Evolutionary conservation across 2,888 invertebrate species (phyloP), one percentile per base, ranked within the genome.

Genomic region (Lepetodrilus schrolli): DNA sequence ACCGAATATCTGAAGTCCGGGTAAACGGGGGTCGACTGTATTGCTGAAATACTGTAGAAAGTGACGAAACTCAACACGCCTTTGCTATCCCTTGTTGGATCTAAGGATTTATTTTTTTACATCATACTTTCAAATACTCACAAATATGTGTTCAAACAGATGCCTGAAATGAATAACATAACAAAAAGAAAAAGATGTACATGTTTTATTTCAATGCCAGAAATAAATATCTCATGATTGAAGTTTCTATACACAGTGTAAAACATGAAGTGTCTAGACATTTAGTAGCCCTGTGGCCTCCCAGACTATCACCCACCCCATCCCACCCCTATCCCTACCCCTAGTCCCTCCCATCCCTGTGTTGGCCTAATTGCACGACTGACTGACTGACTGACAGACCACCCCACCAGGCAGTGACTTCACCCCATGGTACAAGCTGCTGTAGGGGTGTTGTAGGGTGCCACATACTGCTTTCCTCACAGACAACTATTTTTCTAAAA

Each of bases 211-310:
- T 58, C 58, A 58, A 58, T 58, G 58, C 58, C 58, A 58, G 58
- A 58, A 58, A 58, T 58, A 58, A 58, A 58, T 58, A 58, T 58
- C 30, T 58, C 58, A 58, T 58, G 58, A 58, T 58, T 17, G 26
- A 58, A 58, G 58, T 58, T 58, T 58, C 58, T 58, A 58, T 58
- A 58, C 51, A 51, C 58, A 58, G 58, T 58, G 58, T 58, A 58
- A 58, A 58, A 58, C 58, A 58, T 58, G 58, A 58, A 58, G 26
- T 58, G 58, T 58, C 58, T 58, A 58, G 30, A 58, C 58, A 58
- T 30, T 30, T 26, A 58, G 58, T 34, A 58, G 58, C 30, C 30
- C 17, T 30, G n/a, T 58, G 58, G 30, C 58, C 34, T 17, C 26
- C 34, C 48, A 17, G n/a, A n/a, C n/a, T n/a, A 21, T 48, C 48